These are phyloP conservation scores for Coleophora flavipennella DNA, from an alignment of 2,888 invertebrate species.

Conservation along the genomic window DNA sequence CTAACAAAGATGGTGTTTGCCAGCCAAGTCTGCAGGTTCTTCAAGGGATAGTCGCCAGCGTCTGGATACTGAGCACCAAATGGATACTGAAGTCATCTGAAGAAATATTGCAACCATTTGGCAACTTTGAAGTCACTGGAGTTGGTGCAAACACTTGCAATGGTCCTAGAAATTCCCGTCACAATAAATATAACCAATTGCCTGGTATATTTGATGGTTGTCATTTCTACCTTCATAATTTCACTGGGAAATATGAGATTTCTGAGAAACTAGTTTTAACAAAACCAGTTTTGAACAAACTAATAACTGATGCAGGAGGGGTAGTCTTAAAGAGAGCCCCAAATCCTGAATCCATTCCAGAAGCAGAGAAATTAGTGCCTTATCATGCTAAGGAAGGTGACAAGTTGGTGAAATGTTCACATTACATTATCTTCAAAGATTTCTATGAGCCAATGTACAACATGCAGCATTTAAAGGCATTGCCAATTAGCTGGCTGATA, in stretches of 20 bases:
- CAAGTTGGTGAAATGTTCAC: conserved; percentile 70
- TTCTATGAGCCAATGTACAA: conserved; percentile 73
- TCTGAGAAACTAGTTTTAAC: conserved; percentile 47
- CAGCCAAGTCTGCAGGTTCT: conserved; percentile 69
- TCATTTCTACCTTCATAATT: conserved; percentile 72
- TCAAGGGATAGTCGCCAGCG: conserved; percentile 69
- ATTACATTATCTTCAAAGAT: conserved; percentile 74
- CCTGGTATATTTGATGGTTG: conserved; percentile 79
- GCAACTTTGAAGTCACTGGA: conserved; percentile 72
- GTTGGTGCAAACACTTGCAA: conserved; percentile 45
- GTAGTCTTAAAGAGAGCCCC: conserved; percentile 74
- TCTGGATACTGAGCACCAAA: conserved; percentile 72
- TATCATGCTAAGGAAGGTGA: conserved; percentile 74
- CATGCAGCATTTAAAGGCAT: conserved; percentile 74
- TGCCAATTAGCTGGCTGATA: conserved; percentile 76
- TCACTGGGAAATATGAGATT: conserved; percentile 52
- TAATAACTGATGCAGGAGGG: conserved; percentile 74
- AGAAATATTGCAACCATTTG: conserved; percentile 58
- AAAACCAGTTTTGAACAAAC: conserved; percentile 50
- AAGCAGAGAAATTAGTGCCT: conserved; percentile 66
- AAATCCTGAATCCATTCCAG: conserved; percentile 72
- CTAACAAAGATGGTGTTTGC: conserved; percentile 57
- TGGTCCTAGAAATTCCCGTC: conserved; percentile 62
- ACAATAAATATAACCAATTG: conserved; percentile 67
- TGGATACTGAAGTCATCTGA: conserved; percentile 64